Percentiles rank a stretch among this genome's conserved stretches.
phyloP scores from a whole-genome alignment of 1,140 invertebrate genomes.

The Philaenus spumarius region DNA sequence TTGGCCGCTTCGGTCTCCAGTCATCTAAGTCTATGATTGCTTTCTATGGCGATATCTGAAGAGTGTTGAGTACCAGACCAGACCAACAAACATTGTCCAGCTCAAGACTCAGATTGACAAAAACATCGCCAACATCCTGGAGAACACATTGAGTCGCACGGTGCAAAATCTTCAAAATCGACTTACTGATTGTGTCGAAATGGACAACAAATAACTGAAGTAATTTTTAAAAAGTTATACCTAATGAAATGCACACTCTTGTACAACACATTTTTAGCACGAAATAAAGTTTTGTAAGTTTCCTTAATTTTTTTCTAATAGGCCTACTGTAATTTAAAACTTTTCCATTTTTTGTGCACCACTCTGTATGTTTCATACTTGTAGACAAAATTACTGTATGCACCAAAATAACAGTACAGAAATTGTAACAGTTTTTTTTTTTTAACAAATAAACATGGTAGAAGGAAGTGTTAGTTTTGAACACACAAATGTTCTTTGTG shows the following conservation, averaged over 20 bases:
- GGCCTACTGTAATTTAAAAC: not conserved
- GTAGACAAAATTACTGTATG: no score
- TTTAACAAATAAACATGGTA: no score
- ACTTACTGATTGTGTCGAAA: not conserved
- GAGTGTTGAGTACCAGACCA: no score
- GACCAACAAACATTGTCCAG: no score
- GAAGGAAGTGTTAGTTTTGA: no score
- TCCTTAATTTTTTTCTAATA: not conserved
- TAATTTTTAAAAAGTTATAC: not conserved
- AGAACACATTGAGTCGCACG: not conserved
- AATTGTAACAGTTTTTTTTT: no score
- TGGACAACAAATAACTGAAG: not conserved
- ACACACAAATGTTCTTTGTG: no score
- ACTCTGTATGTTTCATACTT: no score
- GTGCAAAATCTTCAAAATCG: not conserved
- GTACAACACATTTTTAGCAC: not conserved
- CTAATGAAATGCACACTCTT: not conserved
- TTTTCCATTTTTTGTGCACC: not conserved
- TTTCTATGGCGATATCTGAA: no score
- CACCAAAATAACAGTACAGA: no score
- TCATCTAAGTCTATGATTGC: no score
- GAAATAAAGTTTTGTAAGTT: not conserved
- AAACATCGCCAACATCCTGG: not conserved
- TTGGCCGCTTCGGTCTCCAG: no score
- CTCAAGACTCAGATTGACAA: not conserved